Percentiles rank a stretch among this genome's conserved stretches.
Conservation (phyloP, 2,888 invertebrate species). For the Myathropa florea region DNA sequence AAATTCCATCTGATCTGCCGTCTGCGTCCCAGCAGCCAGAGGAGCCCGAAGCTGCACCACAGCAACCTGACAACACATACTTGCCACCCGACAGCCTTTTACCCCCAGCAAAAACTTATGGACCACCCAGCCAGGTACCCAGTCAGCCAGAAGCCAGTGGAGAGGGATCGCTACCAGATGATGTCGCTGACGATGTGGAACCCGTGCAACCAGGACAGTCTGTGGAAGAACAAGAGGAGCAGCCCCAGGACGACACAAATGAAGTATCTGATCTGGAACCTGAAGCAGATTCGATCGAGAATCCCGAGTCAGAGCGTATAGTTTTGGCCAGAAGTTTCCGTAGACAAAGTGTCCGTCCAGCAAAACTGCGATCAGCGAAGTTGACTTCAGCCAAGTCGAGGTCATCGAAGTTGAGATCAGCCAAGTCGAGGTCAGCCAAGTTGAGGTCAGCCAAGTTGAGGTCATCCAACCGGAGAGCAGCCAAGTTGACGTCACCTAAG, state of each 20-base stretch:
- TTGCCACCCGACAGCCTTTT: constrained; percentile 49
- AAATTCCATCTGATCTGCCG: background rate
- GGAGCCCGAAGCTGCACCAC: background rate
- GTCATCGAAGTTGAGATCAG: constrained; percentile 40
- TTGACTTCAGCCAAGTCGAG: constrained; percentile 6
- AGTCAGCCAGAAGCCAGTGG: constrained; percentile 51
- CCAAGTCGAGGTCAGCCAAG: constrained; percentile 31
- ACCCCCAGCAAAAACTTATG: constrained; percentile 50
- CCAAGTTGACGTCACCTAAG: constrained; percentile 37
- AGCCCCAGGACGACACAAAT: background rate
- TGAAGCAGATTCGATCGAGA: background rate
- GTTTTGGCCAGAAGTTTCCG: constrained; percentile 14
- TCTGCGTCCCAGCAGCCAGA: constrained; percentile 11
- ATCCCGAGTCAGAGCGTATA: constrained; percentile 32
- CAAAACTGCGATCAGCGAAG: constrained; percentile 39
- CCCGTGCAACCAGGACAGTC: background rate
- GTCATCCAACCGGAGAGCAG: constrained; percentile 27
- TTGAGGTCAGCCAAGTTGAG: constrained; percentile 31
- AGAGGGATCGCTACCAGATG: background rate
- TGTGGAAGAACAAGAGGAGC: background rate
- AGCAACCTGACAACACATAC: constrained; percentile 53
- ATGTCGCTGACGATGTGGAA: background rate
- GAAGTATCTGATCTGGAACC: background rate
- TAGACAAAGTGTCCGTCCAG: constrained; percentile 20
- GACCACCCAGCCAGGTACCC: constrained; percentile 50